Percentiles rank a stretch among this genome's conserved stretches.
These are phyloP conservation scores for Hemitrygon akajei DNA, from an alignment of 2,797 vertebrate genomes.

Conservation along the genomic window DNA sequence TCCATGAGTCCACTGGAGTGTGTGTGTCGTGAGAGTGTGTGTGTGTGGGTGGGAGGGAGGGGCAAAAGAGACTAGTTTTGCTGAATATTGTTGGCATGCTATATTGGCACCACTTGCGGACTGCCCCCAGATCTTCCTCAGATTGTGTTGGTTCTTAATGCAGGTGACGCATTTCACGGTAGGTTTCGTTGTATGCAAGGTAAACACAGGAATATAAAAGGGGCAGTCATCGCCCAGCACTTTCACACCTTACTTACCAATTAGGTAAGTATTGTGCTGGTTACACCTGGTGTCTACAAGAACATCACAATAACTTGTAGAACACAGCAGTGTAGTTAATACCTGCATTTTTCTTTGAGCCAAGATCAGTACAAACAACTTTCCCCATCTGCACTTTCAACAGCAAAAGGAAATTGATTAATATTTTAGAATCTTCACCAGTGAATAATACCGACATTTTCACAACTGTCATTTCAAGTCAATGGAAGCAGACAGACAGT, in stretches of 20 bases:
- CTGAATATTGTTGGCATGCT: too few species aligned
- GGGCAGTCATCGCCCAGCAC: too few species aligned
- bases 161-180: too few species aligned
- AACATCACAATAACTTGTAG: neutral
- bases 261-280: neutral
- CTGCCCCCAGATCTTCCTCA: too few species aligned
- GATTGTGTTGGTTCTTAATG: too few species aligned
- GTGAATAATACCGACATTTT: constrained; percentile 31
- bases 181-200: too few species aligned
- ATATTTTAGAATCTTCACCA: neutral
- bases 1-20: too few species aligned
- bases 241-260: too few species aligned
- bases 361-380: neutral
- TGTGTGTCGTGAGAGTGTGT: too few species aligned
- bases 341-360: neutral
- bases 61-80: too few species aligned
- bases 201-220: neutral
- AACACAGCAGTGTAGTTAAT: neutral
- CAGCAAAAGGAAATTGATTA: constrained; percentile 1
- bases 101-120: too few species aligned
- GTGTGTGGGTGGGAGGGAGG: too few species aligned
- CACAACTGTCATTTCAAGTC: constrained; percentile 25
- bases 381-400: neutral
- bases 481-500: neutral
- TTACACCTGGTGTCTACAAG: neutral